Evolutionary conservation across 2,113 vertebrate species (phyloP).

Genomic region (Dasyornis broadbenti): DNA sequence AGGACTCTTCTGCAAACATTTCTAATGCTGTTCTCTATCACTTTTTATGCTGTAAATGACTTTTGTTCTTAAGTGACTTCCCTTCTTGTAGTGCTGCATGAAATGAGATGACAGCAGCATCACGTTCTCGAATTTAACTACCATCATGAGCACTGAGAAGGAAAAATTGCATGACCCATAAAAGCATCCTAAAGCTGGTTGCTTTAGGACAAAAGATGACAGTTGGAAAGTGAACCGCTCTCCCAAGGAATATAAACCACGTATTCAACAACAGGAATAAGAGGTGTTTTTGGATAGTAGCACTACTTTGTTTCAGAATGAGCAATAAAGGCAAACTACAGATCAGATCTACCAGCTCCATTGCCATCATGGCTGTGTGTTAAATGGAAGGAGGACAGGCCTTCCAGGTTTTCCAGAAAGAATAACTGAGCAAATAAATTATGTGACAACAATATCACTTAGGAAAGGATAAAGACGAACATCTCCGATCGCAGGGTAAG

Average conservation of each 20-base stretch:
- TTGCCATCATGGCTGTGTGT: background rate
- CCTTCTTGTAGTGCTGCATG: background rate
- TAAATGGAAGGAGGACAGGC: background rate
- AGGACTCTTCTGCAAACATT: background rate
- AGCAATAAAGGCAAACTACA: background rate
- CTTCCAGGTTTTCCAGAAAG: background rate
- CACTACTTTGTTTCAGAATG: conserved; percentile 10
- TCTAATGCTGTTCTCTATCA: background rate
- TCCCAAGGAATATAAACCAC: background rate
- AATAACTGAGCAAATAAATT: conserved; percentile 34
- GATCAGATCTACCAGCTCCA: background rate
- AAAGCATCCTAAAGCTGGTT: background rate
- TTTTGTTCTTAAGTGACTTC: background rate
- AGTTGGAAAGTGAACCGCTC: background rate
- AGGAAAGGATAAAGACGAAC: conserved; percentile 4
- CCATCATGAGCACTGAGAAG: background rate
- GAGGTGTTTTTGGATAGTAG: background rate
- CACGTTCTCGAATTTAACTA: background rate
- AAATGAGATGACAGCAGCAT: background rate
- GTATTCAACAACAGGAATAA: background rate
- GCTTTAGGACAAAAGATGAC: background rate
- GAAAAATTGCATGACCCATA: background rate
- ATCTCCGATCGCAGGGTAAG: background rate
- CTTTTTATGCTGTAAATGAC: background rate
- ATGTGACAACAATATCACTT: conserved; percentile 6